A percentile compares a stretch with the other conserved stretches of the same genome.
Evolutionary conservation across 2,113 vertebrate species (phyloP).

Genomic region (Salvelinus namaycush): DNA sequence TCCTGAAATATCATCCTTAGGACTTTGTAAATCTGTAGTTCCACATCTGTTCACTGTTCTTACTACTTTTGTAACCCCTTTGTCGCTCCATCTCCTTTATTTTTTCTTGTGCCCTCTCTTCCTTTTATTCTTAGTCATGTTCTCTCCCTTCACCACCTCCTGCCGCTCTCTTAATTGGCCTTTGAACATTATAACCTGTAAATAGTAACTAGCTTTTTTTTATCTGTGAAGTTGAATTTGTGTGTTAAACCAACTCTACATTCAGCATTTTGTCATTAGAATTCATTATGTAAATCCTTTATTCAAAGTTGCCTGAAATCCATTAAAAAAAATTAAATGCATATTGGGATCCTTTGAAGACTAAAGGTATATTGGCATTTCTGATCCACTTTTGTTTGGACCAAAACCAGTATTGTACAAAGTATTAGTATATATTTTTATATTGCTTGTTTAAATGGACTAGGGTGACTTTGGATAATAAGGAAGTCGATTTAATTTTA

Average conservation of each 20-base stretch:
- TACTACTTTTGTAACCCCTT: conserved; percentile 58
- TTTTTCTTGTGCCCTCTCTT: conserved; percentile 29
- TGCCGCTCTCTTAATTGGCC: conserved; percentile 68
- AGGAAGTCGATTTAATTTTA: conserved; percentile 99
- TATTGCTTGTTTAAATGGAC: conserved; percentile 99
- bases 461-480: conserved; percentile 99
- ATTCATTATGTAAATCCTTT: conserved; percentile 98
- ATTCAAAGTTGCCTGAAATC: conserved; percentile 99
- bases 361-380: conserved; percentile 99
- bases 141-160: conserved; percentile 5
- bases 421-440: conserved; percentile 99
- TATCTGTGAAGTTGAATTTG: conserved; percentile 96
- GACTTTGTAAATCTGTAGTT: conserved; percentile 89
- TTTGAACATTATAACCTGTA: conserved; percentile 94
- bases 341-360: conserved; percentile 99
- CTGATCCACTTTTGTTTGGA: conserved; percentile 99
- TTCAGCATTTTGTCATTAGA: conserved; percentile 95
- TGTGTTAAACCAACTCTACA: conserved; percentile 83
- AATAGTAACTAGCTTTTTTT: conserved; percentile 81
- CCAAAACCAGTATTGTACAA: conserved; percentile 99
- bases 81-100: conserved; percentile 48
- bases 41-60: conserved; percentile 81
- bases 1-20: conserved; percentile 74
- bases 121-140: conserved; percentile 25
- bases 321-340: conserved; percentile 97